Conservation (phyloP, 2,888 invertebrate genomes). For the Exephanes ischioxanthus region DNA sequence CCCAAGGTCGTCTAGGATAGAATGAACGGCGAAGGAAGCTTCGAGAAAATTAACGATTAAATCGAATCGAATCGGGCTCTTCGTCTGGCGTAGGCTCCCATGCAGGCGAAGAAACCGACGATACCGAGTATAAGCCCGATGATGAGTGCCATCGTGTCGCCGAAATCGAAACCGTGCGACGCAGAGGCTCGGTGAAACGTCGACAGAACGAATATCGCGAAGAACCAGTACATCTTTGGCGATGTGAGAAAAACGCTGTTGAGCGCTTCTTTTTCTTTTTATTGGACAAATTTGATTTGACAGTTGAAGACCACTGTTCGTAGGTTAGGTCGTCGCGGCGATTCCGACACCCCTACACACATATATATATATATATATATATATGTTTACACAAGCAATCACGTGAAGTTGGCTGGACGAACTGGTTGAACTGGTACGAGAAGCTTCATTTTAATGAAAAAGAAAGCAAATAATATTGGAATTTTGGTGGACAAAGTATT, state of each 20-base stretch:
- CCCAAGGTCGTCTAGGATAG: no score
- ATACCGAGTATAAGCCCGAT: conserved; percentile 88
- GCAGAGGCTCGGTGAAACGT: conserved; percentile 80
- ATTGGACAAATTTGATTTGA: not conserved
- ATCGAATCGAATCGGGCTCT: conserved; percentile 85
- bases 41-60: conserved; percentile 35
- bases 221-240: conserved; percentile 72
- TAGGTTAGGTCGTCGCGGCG: not conserved
- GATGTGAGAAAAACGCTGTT: not conserved
- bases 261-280: not conserved
- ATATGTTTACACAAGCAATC: no score
- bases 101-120: conserved; percentile 88
- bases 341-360: no score
- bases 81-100: conserved; percentile 90
- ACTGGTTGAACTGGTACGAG: no score
- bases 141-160: conserved; percentile 89
- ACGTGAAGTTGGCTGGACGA: no score
- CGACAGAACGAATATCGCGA: conserved; percentile 70
- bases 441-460: no score
- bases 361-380: no score
- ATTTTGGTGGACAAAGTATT: no score
- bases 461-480: no score
- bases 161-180: conserved; percentile 88
- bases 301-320: not conserved
- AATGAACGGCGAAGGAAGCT: not conserved